phyloP scores from a whole-genome alignment of 2,888 invertebrate species.

The Scaptomyza parva region DNA sequence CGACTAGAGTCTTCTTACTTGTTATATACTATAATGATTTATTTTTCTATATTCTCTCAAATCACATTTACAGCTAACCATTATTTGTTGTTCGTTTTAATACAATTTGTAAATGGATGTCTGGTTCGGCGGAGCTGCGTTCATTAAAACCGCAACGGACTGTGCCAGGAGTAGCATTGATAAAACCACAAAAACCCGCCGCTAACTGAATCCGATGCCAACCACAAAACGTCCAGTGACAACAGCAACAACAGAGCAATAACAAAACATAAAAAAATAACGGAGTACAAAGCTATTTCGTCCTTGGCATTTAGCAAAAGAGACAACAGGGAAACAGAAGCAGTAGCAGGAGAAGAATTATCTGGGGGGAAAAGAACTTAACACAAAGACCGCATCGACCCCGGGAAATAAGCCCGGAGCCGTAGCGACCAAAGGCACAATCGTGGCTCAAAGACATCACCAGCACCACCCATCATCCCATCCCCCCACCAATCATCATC shows the following conservation, averaged over 20 bases:
- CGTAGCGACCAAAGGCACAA: slow-evolving; percentile 48
- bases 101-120: slow-evolving; percentile 44
- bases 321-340: slow-evolving; percentile 16
- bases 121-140: slow-evolving; percentile 15
- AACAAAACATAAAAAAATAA: slow-evolving; percentile 16
- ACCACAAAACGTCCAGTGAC: slow-evolving; percentile 48
- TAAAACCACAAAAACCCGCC: slow-evolving; percentile 37
- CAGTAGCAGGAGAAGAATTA: slow-evolving; percentile 13
- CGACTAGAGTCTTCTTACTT: too few species aligned
- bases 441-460: slow-evolving; percentile 71
- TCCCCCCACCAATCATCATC: slow-evolving; percentile 5
- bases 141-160: slow-evolving; percentile 34
- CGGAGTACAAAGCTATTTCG: slow-evolving; percentile 45
- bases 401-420: slow-evolving; percentile 18
- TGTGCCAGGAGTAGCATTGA: slow-evolving; percentile 16
- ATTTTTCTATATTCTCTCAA: slow-evolving; percentile 1
- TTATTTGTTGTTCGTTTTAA: neutral
- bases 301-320: slow-evolving; percentile 72
- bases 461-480: slow-evolving; percentile 10
- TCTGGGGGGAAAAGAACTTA: slow-evolving; percentile 12
- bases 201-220: slow-evolving; percentile 38
- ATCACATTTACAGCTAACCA: slow-evolving; percentile 44
- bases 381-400: slow-evolving; percentile 5
- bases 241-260: slow-evolving; percentile 18
- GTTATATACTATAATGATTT: neutral